Conservation (phyloP, 2,797 vertebrate species). For the Phalloptychus januarius region DNA sequence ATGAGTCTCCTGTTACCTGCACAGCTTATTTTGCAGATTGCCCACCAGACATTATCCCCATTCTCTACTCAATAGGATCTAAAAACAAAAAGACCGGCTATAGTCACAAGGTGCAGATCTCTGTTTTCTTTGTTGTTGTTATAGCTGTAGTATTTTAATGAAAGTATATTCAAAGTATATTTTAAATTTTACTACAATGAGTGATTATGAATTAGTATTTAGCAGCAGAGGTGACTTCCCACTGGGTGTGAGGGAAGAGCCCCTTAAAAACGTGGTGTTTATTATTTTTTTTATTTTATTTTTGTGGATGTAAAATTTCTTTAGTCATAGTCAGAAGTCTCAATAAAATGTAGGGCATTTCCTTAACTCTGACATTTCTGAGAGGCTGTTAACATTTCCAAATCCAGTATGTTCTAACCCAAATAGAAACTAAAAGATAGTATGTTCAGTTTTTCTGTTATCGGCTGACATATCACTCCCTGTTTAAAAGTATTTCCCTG, state of each 20-base stretch:
- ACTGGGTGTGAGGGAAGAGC: not conserved
- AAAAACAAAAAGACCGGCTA: constrained; percentile 98
- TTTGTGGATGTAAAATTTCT: not conserved
- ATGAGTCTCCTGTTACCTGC: constrained; percentile 97
- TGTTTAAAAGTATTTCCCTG: not conserved
- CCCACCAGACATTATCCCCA: constrained; percentile 94
- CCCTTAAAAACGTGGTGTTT: not conserved
- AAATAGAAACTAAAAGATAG: not conserved
- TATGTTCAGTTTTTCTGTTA: not conserved
- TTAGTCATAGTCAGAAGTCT: not conserved
- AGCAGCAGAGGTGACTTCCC: not conserved
- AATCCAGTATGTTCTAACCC: not conserved
- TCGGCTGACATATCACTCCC: not conserved
- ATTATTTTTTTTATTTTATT: not conserved
- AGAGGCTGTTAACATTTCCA: not conserved
- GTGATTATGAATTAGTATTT: not conserved
- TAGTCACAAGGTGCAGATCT: constrained; percentile 90
- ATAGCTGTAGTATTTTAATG: not conserved
- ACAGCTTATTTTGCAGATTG: constrained; percentile 97
- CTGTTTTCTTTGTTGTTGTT: not conserved
- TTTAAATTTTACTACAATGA: not conserved
- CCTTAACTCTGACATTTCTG: not conserved
- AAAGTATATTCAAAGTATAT: not conserved
- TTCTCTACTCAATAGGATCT: constrained; percentile 95
- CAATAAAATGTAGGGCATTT: not conserved